Evolutionary conservation across 2,888 invertebrate genomes (phyloP).

Genomic region (Oligia fasciuncula): DNA sequence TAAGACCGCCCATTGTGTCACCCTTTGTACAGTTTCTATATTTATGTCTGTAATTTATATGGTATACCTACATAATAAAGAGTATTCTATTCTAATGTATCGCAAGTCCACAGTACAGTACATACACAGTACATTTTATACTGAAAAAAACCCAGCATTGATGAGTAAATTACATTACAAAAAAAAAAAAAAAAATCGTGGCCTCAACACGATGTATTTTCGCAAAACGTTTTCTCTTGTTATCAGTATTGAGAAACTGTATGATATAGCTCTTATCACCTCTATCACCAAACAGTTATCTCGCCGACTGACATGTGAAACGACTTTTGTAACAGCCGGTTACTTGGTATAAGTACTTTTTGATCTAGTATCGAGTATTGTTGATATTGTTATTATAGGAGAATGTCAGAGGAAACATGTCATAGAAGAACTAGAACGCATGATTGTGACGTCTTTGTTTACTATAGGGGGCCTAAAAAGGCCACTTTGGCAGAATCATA

Average conservation of each 20-base stretch:
- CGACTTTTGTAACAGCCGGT: conserved; percentile 47
- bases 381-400: conserved; percentile 21
- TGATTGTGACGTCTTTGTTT: not conserved
- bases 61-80: too few species aligned
- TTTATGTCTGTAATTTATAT: too few species aligned
- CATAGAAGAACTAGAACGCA: not conserved
- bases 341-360: conserved; percentile 30
- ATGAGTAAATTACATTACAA: too few species aligned
- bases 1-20: too few species aligned
- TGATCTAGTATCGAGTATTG: conserved; percentile 23
- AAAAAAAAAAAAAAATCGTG: not conserved
- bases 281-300: conserved; percentile 49
- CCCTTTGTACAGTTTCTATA: too few species aligned
- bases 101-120: not conserved
- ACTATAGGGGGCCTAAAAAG: too few species aligned
- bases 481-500: too few species aligned
- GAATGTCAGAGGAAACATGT: conserved; percentile 15
- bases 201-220: conserved; percentile 49
- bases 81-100: too few species aligned
- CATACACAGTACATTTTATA: not conserved
- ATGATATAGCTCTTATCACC: conserved; percentile 60
- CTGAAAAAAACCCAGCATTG: too few species aligned
- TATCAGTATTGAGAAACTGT: conserved; percentile 64
- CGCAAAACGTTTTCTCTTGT: conserved; percentile 41
- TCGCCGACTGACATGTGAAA: conserved; percentile 61